Base-by-base conservation (phyloP, 2,797 vertebrate genomes). In the Petrocephalus sullivani region DNA sequence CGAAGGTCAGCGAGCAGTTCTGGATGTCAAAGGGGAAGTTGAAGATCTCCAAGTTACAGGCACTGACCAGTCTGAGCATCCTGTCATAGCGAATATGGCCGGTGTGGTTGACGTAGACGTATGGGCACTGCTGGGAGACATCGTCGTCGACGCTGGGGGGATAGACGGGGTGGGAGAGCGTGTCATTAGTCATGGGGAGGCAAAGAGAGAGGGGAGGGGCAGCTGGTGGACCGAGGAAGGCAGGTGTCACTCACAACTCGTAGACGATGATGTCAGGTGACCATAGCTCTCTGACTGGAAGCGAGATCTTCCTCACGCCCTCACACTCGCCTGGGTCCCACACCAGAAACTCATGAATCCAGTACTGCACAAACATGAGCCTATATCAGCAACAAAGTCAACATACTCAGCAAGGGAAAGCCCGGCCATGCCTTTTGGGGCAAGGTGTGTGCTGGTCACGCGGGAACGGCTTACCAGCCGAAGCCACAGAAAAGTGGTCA, bases 21-120 rank as follows among this genome's bases (percentile, higher is more conserved):
- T 96, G 96, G 88, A 96, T 92, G 14, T 97, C 96, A 49, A 97
- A 97, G 8, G 96, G 96, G 90, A 96, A 96, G 92, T 94, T 96
- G 92, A 95, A 96, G 92, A 95, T 94, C 88, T 96, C 89, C 91
- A 97, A 92, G 91, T 95, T 96, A 91, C 96, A 97, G 89, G 96
- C 92, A 1, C 95, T 96, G 87, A 95, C 94, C 0, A 96, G 95
- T 58, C 94, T 92, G 89, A 96, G 90, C 93, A 96, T 97, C 88
- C 96, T 93, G 90, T 96, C 95, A 89, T 96, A 97, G 88, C 94
- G 95, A 89, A 96, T 94, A 90, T 93, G 93, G 51, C 96, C 96
- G 0, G 96, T 96, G 94, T 96, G 96, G 92, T 95, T 96, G 86
- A 96, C 93, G 5, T 96, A 97, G 81, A 96, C 96, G 1, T 94